Evolutionary conservation across 2,797 vertebrate genomes (phyloP).

Genomic region (Spea hammondii): DNA sequence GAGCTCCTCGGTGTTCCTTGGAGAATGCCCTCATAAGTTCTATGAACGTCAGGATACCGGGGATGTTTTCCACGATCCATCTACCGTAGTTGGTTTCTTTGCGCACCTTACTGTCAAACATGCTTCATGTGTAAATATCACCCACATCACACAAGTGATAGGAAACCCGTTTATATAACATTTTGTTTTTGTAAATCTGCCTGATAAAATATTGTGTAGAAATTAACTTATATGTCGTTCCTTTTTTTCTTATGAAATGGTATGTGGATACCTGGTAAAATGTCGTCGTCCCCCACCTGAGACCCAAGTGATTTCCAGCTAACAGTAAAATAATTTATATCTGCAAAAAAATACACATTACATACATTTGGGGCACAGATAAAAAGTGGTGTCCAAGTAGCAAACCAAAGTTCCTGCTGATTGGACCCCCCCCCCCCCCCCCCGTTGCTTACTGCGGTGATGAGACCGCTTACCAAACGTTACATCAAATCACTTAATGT

Average conservation of each 20-base stretch:
- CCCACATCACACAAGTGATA: slow-evolving; percentile 26
- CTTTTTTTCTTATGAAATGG: background rate
- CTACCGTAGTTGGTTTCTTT: background rate
- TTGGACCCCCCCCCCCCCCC: no score
- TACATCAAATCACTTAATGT: no score
- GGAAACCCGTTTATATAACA: background rate
- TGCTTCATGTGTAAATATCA: slow-evolving; percentile 41
- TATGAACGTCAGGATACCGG: slow-evolving; percentile 10
- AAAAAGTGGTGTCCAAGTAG: no score
- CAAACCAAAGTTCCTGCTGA: no score
- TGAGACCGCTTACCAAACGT: no score
- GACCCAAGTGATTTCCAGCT: no score
- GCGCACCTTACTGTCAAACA: slow-evolving; percentile 43
- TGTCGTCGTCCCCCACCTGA: no score
- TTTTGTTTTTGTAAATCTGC: slow-evolving; percentile 14
- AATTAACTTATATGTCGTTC: slow-evolving; percentile 4
- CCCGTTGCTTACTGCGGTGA: no score
- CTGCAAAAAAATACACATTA: no score
- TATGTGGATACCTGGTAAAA: no score
- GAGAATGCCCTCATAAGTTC: background rate
- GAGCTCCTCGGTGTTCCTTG: background rate
- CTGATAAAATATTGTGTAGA: slow-evolving; percentile 14
- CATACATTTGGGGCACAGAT: no score
- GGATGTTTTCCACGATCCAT: slow-evolving; percentile 1
- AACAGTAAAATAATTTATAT: no score